Evolutionary conservation across 2,888 invertebrate species (phyloP), one percentile per base, ranked within the genome.

Genomic region (Lasioglossum morio): DNA sequence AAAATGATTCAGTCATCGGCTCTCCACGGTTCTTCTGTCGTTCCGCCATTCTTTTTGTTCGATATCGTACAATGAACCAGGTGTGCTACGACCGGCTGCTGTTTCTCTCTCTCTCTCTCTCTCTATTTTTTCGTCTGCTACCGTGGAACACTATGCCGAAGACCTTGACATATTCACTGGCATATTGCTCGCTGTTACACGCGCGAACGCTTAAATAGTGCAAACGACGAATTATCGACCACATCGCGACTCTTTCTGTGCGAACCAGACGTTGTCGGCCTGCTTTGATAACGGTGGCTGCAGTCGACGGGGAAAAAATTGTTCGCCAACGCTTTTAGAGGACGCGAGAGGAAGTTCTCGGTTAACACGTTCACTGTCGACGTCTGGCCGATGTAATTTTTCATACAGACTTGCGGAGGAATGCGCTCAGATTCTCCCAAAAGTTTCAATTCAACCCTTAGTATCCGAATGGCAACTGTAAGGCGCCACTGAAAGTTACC

Each of bases 221-320:
- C 89, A 84, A 89, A 89, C 84, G 81, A 82, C 82, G 81, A 89
- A 84, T 81, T 75, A 85, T 87, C 83, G 84, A 78, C 75, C 79
- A 84, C 78, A 73, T 82, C 79, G 77, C 48, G 63, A 43, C 78
- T 72, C 77, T 87, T 79, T 78, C 79, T 75, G 12, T 40, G 40
- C 46, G 74, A 77, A 60, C 40, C 53, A 57, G 37, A 80, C 74
- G 82, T 74, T 66, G 74, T 46, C 60, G 82, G 60, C 69, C 82
- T 46, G 75, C n/a, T 34, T 30, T 37, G n/a, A 53, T 74, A 74
- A 74, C 37, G n/a, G 53, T 53, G 73, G 53, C 48, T 53, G 60
- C 48, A 48, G 30, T 48, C 30, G 48, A 16, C 4, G 10, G 1
- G 66, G 66, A 34, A 1, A 63, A 34, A 34, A 63, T 66, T 34